phyloP scores from a whole-genome alignment of 2,888 invertebrate genomes.

The Diachrysia chrysitis region DNA sequence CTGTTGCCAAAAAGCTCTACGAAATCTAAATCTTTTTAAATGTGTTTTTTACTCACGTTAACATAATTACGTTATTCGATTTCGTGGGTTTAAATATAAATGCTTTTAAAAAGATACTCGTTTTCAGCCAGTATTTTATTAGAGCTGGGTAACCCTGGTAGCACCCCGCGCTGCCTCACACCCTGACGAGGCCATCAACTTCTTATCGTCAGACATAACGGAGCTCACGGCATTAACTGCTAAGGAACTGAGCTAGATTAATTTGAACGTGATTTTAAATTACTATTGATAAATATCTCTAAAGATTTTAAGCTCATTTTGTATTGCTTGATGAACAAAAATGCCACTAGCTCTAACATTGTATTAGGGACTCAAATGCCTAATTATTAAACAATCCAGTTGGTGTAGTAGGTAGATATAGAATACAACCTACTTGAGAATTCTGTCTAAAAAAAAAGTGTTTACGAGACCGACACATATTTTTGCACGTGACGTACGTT shows the following conservation, averaged over 20 bases:
- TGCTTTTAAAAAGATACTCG: neutral
- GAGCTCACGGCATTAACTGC: conserved; percentile 68
- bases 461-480: too few relatives aligned
- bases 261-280: conserved; percentile 35
- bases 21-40: neutral
- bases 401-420: too few relatives aligned
- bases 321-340: neutral
- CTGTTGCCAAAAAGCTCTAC: neutral
- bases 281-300: conserved; percentile 24
- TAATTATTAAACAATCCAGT: too few relatives aligned
- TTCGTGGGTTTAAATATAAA: too few relatives aligned
- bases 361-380: too few relatives aligned
- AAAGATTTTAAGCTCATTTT: neutral
- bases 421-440: too few relatives aligned
- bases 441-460: too few relatives aligned
- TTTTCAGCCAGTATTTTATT: neutral
- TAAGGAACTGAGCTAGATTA: conserved; percentile 63
- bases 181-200: conserved; percentile 75
- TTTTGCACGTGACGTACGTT: too few relatives aligned
- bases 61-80: neutral
- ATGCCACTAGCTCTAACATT: neutral
- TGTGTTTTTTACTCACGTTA: too few relatives aligned
- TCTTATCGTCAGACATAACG: conserved; percentile 82
- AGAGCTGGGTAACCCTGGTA: conserved; percentile 57
- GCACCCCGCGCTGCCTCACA: conserved; percentile 56